phyloP scores from a whole-genome alignment of 2,888 invertebrate species.

The Lasioglossum vierecki region DNA sequence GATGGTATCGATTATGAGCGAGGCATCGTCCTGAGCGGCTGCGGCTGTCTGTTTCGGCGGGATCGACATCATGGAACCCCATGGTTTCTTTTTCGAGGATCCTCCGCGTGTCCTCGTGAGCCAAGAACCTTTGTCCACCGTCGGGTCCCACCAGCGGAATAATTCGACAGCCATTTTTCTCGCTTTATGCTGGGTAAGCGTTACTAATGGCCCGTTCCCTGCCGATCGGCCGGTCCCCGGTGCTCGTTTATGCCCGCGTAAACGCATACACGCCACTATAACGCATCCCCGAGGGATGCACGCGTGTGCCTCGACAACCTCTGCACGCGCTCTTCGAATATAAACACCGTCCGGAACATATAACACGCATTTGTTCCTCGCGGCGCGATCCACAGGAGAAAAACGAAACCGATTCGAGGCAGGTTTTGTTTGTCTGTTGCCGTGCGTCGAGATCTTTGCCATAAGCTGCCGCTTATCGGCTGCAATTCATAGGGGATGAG shows the following conservation, averaged over 20 bases:
- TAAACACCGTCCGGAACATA: conserved; percentile 26
- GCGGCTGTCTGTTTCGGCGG: conserved; percentile 47
- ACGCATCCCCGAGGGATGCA: conserved; percentile 7
- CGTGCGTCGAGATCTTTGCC: not conserved
- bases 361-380: conserved; percentile 38
- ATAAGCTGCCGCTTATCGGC: not conserved
- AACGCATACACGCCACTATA: conserved; percentile 15
- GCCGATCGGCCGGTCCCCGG: conserved; percentile 47
- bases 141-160: conserved; percentile 72
- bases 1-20: conserved; percentile 65
- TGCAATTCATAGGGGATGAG: not conserved
- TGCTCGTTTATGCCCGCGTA: conserved; percentile 26
- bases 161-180: conserved; percentile 79
- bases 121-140: conserved; percentile 70
- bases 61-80: conserved; percentile 67
- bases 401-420: not conserved
- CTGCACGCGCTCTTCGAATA: conserved; percentile 43
- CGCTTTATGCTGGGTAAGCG: conserved; percentile 79
- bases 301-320: conserved; percentile 20
- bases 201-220: conserved; percentile 75
- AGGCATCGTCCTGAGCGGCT: conserved; percentile 18
- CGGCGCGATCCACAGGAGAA: not conserved
- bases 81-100: conserved; percentile 60
- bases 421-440: not conserved
- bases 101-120: conserved; percentile 60